Percentiles rank a stretch among this genome's conserved stretches.
Conservation (phyloP, 2,888 invertebrate species). For the Eudasyphora cyanicolor region DNA sequence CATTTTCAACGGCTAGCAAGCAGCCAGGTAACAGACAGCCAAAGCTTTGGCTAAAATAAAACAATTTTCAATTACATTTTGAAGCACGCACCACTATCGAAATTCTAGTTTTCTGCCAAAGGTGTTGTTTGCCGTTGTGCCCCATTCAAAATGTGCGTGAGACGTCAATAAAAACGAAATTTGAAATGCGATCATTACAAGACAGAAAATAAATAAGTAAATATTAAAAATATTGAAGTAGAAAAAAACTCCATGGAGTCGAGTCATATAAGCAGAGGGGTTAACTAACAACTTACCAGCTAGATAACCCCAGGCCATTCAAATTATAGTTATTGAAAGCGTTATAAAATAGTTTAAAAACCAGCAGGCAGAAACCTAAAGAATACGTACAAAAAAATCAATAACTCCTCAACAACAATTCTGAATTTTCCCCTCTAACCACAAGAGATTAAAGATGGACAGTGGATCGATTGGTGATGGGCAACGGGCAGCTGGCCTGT, state of each 20-base stretch:
- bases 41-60: conserved; percentile 17
- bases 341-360: conserved; percentile 31
- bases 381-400: conserved; percentile 16
- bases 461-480: not conserved
- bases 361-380: not conserved
- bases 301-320: conserved; percentile 24
- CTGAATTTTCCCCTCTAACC: not conserved
- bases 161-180: conserved; percentile 55
- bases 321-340: conserved; percentile 40
- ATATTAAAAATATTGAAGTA: conserved; percentile 1
- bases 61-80: conserved; percentile 50
- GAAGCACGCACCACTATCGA: conserved; percentile 49
- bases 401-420: conserved; percentile 36
- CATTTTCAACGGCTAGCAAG: not conserved
- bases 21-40: no score
- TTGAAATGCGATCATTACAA: conserved; percentile 58
- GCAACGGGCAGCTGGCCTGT: not conserved
- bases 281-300: not conserved
- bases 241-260: not conserved
- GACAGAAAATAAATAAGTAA: conserved; percentile 34
- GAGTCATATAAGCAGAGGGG: not conserved
- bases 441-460: not conserved
- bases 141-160: conserved; percentile 49
- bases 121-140: not conserved
- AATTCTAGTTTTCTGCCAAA: conserved; percentile 31